Percentiles rank a stretch among this genome's conserved stretches.
These are phyloP conservation scores for Poeciliopsis turneri DNA, from an alignment of 2,797 vertebrate species.

Conservation along the genomic window DNA sequence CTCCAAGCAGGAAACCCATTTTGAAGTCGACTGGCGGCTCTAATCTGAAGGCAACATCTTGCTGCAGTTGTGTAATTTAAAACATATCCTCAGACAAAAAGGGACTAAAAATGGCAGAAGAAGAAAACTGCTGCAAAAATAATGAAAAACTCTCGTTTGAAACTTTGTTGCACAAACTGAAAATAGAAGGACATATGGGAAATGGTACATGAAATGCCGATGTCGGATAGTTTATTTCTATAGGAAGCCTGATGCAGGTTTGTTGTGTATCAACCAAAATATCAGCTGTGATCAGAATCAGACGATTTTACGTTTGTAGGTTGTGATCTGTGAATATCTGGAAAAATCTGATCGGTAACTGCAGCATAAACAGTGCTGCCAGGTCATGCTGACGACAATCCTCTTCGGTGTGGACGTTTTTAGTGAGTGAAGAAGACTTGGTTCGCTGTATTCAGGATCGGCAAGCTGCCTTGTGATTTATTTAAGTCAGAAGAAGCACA, in stretches of 20 bases:
- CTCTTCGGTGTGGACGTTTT: not conserved
- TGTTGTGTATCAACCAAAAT: not conserved
- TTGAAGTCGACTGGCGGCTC: not conserved
- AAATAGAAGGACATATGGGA: not conserved
- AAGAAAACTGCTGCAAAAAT: not conserved
- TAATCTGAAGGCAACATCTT: not conserved
- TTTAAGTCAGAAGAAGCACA: not conserved
- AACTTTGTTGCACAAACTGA: not conserved
- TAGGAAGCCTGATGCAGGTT: not conserved
- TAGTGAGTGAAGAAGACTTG: not conserved
- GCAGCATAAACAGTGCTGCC: not conserved
- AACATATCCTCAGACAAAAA: not conserved
- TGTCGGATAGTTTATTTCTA: too few species aligned
- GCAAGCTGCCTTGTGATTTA: not conserved
- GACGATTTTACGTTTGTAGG: not conserved
- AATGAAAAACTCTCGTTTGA: not conserved
- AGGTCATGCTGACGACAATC: not conserved
- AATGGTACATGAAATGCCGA: too few species aligned
- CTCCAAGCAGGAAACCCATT: too few species aligned
- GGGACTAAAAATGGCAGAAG: not conserved
- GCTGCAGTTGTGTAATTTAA: not conserved
- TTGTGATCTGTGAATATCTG: not conserved
- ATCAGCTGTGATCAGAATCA: not conserved
- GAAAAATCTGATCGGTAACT: not conserved
- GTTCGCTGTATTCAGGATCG: not conserved